Base-by-base conservation (phyloP, 2,113 vertebrate genomes). In the Dasyurus viverrinus region DNA sequence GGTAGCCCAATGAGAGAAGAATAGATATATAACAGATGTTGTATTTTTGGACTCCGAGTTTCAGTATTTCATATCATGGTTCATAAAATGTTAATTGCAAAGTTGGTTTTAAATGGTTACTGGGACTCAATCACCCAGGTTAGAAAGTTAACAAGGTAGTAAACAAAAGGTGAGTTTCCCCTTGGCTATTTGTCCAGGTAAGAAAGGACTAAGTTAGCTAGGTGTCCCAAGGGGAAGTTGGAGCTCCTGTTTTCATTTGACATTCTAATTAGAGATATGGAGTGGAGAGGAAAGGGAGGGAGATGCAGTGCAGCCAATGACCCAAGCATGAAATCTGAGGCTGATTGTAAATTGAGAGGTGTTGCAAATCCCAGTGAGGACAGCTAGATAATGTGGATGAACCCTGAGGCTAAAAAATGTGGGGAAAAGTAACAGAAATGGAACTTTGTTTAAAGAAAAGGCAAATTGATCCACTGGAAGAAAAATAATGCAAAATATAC, bases 21-120 rank as follows among this genome's bases (percentile, higher is more conserved):
- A 92, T 90, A 90, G 50, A 93, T 94, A 90, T 47, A 42, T 9
- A 94, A 53, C 94, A 92, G 60, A 92, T 60, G 52, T 25, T 90
- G 60, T n/a, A n/a, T 54, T 96, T 93, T 53, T n/a, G 92, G 76
- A 90, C 48, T 22, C 36, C 50, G 89, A 93, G 48, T 22, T 55
- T 16, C 89, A 91, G 55, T 53, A 60, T 92, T 96, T 94, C 47
- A 0, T 48, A 90, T 5, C 68, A 54, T 46, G 92, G 92, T 92
- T 97, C 92, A 68, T 53, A 89, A 93, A 90, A 95, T 91, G 92
- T 96, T 95, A 93, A 95, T 95, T 95, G 50, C 89, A 92, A 27
- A 93, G 14, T 53, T 93, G 92, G 91, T 93, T 97, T 52, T 52
- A 54, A 92, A 6, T 96, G 93, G 91, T 95, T 95, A 76, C 36